Percentiles rank a stretch among this genome's conserved stretches.
phyloP scores from a whole-genome alignment of 2,113 vertebrate species.

The Halichoerus grypus region DNA sequence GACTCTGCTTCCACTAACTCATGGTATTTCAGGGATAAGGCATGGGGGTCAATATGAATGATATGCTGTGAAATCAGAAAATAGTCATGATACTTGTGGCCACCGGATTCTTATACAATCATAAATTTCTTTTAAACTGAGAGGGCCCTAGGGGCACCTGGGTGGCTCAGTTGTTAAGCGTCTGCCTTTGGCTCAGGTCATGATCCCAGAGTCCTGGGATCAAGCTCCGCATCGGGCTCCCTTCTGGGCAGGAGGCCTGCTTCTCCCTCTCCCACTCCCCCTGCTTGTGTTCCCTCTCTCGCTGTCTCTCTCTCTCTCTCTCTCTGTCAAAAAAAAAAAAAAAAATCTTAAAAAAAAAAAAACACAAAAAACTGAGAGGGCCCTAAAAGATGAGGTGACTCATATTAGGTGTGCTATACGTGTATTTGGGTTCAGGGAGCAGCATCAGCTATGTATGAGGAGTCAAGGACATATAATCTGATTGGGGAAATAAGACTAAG shows the following conservation, averaged over 20 bases:
- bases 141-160: background rate
- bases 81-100: background rate
- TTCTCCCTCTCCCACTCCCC: too few species aligned
- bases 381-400: background rate
- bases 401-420: background rate
- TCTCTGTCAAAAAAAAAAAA: too few species aligned
- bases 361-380: background rate
- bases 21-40: background rate
- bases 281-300: too few species aligned
- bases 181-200: too few species aligned
- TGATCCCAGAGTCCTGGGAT: too few species aligned
- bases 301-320: too few species aligned
- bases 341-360: too few species aligned
- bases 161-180: too few species aligned
- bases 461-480: background rate
- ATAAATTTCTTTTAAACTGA: background rate
- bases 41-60: background rate
- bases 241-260: too few species aligned
- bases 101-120: background rate
- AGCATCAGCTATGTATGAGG: background rate
- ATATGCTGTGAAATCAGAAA: background rate
- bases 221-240: too few species aligned
- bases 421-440: background rate
- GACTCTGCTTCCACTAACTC: background rate
- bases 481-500: conserved; percentile 19